Base-by-base conservation (phyloP, 2,113 vertebrate species). In the Plecotus auritus region DNA sequence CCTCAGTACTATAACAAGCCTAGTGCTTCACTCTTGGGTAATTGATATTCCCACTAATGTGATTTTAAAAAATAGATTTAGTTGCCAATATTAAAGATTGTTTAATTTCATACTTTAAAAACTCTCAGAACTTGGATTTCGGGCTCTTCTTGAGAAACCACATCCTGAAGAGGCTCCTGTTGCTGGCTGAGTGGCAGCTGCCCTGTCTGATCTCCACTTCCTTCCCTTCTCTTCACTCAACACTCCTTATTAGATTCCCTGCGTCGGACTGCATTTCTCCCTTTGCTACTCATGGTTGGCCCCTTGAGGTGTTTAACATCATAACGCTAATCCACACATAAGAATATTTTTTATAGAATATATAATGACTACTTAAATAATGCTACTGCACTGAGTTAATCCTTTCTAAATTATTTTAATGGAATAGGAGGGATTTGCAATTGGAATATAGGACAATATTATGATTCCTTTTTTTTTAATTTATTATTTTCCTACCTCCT, bases 361-460 rank as follows among this genome's bases (percentile, higher is more conserved):
- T 35, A 42, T 72, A 69, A 89, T 45, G 17, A 51, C 20, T 67
- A 20, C 1, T 83, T 87, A 69, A 94, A 51, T 54, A 85, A 91
- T 85, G 12, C 20, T 47, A 64, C 3, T 86, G 5, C 2, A 40
- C 20, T 56, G 40, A 40, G 7, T 47, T 88, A 85, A 90, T 47
- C 0, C 9, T 70, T 35, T 54, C n/a, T 49, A 85, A 32, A 61
- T 23, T 64, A 90, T 74, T 40, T 95, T 56, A 81, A 49, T 66
- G 22, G 5, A 66, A 1, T 54, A 51, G 88, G 17, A 61, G 23
- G 23, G 13, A 81, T 35, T 92, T 96, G 54, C 76, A 88, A 82
- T 70, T 47, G 26, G 13, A 35, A 54, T 85, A 93, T 77, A 30
- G 17, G 61, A 8, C n/a, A 82, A 1, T 56, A 28, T 40, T 67